phyloP scores from a whole-genome alignment of 92 coral and sea anemone genomes.

The Pocillopora grandis region DNA sequence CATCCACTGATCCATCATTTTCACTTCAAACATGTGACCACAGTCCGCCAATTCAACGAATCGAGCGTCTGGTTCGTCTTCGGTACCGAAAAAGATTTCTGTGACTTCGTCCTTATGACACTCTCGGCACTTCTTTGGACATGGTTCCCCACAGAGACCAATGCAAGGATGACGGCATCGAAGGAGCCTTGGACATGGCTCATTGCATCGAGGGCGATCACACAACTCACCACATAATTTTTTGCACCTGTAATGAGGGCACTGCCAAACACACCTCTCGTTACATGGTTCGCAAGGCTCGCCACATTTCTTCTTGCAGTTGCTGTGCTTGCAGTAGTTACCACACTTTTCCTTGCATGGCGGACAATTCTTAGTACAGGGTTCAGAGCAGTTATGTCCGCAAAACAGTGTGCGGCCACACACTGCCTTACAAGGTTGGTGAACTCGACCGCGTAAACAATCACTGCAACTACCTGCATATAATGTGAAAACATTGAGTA shows the following conservation, averaged over 20 bases:
- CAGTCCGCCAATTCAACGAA: slow-evolving; percentile 85
- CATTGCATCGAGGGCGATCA: slow-evolving; percentile 76
- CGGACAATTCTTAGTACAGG: slow-evolving; percentile 92
- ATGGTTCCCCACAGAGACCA: slow-evolving; percentile 94
- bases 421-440: slow-evolving; percentile 59
- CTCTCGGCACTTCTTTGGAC: slow-evolving; percentile 90
- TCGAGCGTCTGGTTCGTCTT: slow-evolving; percentile 77
- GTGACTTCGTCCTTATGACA: slow-evolving; percentile 88
- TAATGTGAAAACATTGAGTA: not conserved
- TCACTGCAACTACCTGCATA: slow-evolving; percentile 72
- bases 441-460: slow-evolving; percentile 84
- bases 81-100: slow-evolving; percentile 77
- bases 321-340: slow-evolving; percentile 86
- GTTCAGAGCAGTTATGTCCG: slow-evolving; percentile 78
- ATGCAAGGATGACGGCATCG: slow-evolving; percentile 81
- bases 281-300: slow-evolving; percentile 78
- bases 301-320: slow-evolving; percentile 78
- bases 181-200: slow-evolving; percentile 55
- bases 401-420: slow-evolving; percentile 88
- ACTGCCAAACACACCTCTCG: slow-evolving; percentile 80
- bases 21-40: slow-evolving; percentile 85
- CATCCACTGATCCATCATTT: slow-evolving; percentile 78
- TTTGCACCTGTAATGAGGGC: slow-evolving; percentile 65
- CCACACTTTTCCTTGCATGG: slow-evolving; percentile 75
- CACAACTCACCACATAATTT: slow-evolving; percentile 82